Conservation (phyloP, 2,797 vertebrate species). For the Hylomyscus alleni region DNA sequence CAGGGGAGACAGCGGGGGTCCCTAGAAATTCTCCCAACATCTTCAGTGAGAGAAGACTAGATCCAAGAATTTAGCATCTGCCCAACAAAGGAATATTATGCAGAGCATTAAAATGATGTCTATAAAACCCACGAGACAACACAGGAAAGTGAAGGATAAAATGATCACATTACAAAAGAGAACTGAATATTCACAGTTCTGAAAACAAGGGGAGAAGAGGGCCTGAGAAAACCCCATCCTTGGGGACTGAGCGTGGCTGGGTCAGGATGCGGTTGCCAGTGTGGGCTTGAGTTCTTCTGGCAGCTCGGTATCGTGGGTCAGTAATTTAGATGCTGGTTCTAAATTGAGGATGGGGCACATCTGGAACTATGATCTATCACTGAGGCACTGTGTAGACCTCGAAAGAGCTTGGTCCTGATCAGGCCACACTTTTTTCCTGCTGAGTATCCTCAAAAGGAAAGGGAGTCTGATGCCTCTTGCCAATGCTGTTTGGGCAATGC, state of each 20-base stretch:
- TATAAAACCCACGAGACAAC: slow-evolving; percentile 71
- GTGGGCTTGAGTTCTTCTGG: background rate
- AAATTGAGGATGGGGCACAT: background rate
- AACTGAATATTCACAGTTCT: background rate
- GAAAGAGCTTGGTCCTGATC: background rate
- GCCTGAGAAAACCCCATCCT: background rate
- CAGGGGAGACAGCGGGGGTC: slow-evolving; percentile 66
- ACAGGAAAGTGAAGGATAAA: background rate
- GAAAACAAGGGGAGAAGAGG: background rate
- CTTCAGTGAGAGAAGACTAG: slow-evolving; percentile 54
- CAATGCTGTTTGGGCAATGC: background rate
- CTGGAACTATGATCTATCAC: background rate
- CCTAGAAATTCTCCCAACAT: slow-evolving; percentile 69
- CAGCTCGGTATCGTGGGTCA: background rate
- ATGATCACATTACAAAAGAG: background rate
- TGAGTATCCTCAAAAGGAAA: background rate
- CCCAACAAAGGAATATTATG: slow-evolving; percentile 72
- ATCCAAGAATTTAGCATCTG: slow-evolving; percentile 70
- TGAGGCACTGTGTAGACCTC: too few relatives aligned
- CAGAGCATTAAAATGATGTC: slow-evolving; percentile 71
- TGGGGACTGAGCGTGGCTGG: background rate
- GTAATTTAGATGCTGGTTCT: background rate
- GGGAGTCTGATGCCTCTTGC: background rate
- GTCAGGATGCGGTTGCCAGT: background rate
- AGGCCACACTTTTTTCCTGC: background rate